Conservation (phyloP, 2,113 vertebrate species). For the Archilochus colubris region DNA sequence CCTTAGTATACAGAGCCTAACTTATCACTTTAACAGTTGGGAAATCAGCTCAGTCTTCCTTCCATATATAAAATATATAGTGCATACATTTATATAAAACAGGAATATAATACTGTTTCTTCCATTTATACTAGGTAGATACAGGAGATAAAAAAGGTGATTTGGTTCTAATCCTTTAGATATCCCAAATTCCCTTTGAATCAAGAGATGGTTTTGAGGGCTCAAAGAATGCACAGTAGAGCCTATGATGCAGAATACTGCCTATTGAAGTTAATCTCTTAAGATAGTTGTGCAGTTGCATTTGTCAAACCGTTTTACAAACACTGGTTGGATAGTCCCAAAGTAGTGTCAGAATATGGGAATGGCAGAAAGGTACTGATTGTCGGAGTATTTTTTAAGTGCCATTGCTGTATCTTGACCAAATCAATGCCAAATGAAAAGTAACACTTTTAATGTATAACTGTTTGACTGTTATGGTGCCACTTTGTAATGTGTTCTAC, state of each 20-base stretch:
- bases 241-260: not conserved
- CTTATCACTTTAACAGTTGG: not conserved
- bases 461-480: conserved; percentile 48
- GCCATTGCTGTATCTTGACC: conserved; percentile 20
- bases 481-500: conserved; percentile 66
- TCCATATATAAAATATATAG: not conserved
- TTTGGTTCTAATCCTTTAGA: not conserved
- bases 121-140: not conserved
- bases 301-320: not conserved
- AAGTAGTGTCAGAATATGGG: not conserved
- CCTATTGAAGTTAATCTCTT: not conserved
- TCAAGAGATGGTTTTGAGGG: not conserved
- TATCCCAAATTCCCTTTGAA: not conserved
- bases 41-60: not conserved
- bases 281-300: not conserved
- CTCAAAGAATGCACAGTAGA: not conserved
- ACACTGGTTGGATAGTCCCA: not conserved
- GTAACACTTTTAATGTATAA: conserved; percentile 12
- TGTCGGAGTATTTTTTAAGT: conserved; percentile 3
- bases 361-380: conserved; percentile 19
- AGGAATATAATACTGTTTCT: not conserved
- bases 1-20: not conserved
- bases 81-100: not conserved
- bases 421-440: conserved; percentile 46
- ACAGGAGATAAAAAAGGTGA: not conserved